Percentiles rank a stretch among this genome's conserved stretches.
These are phyloP conservation scores for Ornithoptera alexandrae DNA, from an alignment of 2,888 invertebrate species.

Conservation along the genomic window DNA sequence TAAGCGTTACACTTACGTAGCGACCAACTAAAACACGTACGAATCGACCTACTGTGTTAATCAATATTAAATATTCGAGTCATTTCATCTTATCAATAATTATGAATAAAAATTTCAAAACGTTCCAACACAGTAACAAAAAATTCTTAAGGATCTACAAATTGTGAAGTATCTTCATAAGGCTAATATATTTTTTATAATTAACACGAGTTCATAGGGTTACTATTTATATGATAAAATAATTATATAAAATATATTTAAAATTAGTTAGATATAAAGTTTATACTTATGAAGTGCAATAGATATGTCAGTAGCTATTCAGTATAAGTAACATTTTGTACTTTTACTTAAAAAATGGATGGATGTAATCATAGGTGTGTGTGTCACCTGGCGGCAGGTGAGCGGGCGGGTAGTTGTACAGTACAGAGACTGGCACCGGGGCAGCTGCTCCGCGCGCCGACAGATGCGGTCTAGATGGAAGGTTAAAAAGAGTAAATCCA, in stretches of 20 bases:
- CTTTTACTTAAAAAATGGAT: neutral
- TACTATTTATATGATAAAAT: too few species aligned
- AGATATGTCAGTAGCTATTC: neutral
- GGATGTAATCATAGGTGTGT: slow-evolving; percentile 27
- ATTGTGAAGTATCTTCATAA: too few species aligned
- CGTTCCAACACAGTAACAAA: too few species aligned
- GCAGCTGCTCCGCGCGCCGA: slow-evolving; percentile 69
- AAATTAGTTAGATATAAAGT: too few species aligned
- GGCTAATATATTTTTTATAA: too few species aligned
- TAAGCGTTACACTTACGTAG: slow-evolving; percentile 37
- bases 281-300: too few species aligned
- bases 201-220: too few species aligned
- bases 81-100: neutral
- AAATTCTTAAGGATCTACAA: too few species aligned
- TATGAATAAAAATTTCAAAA: neutral
- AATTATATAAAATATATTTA: too few species aligned
- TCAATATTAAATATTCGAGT: neutral
- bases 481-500: slow-evolving; percentile 73
- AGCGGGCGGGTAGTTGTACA: slow-evolving; percentile 50
- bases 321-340: neutral
- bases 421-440: slow-evolving; percentile 55
- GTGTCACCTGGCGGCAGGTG: slow-evolving; percentile 66
- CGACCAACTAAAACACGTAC: slow-evolving; percentile 35
- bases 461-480: slow-evolving; percentile 76
- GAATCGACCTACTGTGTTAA: slow-evolving; percentile 6